These are phyloP conservation scores for Abrostola triplasia DNA, from an alignment of 2,888 invertebrate genomes.

Conservation along the genomic window DNA sequence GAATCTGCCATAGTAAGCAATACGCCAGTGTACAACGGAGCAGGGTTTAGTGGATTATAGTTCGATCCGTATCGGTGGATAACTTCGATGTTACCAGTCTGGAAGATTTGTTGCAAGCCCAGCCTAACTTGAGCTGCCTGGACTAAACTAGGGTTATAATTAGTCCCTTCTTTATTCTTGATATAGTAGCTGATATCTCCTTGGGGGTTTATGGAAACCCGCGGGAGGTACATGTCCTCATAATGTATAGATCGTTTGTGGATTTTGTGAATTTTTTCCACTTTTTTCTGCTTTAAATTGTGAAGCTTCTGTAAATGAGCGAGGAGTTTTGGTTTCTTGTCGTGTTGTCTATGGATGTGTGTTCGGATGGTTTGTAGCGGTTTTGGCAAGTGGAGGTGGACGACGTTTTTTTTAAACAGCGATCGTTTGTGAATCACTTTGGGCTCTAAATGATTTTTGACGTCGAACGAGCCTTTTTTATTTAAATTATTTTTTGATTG, in stretches of 20 bases:
- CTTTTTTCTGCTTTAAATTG: slow-evolving; percentile 40
- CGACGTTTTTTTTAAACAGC: slow-evolving; percentile 39
- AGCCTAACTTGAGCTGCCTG: slow-evolving; percentile 66
- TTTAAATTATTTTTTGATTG: slow-evolving; percentile 24
- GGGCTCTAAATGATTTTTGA: slow-evolving; percentile 61
- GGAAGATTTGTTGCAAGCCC: slow-evolving; percentile 65
- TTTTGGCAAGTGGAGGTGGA: slow-evolving; percentile 51
- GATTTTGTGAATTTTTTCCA: slow-evolving; percentile 33
- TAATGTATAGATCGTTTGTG: slow-evolving; percentile 57
- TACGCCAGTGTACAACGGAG: slow-evolving; percentile 54
- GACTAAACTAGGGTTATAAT: slow-evolving; percentile 52
- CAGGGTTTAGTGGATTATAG: slow-evolving; percentile 67
- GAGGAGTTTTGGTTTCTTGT: slow-evolving; percentile 50
- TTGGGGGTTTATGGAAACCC: slow-evolving; percentile 62
- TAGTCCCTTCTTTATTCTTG: slow-evolving; percentile 69
- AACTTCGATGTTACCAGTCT: slow-evolving; percentile 69
- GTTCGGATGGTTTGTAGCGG: slow-evolving; percentile 53
- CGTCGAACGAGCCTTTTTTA: slow-evolving; percentile 53
- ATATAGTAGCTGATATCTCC: slow-evolving; percentile 74
- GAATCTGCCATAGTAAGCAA: slow-evolving; percentile 49
- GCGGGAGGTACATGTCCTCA: slow-evolving; percentile 57
- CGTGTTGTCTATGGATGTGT: slow-evolving; percentile 52
- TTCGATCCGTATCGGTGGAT: slow-evolving; percentile 72
- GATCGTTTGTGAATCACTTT: slow-evolving; percentile 56
- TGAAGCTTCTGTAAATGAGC: slow-evolving; percentile 57